Percentiles rank a stretch among this genome's conserved stretches.
Conservation (phyloP, 1,140 invertebrate genomes). For the Arion vulgaris region DNA sequence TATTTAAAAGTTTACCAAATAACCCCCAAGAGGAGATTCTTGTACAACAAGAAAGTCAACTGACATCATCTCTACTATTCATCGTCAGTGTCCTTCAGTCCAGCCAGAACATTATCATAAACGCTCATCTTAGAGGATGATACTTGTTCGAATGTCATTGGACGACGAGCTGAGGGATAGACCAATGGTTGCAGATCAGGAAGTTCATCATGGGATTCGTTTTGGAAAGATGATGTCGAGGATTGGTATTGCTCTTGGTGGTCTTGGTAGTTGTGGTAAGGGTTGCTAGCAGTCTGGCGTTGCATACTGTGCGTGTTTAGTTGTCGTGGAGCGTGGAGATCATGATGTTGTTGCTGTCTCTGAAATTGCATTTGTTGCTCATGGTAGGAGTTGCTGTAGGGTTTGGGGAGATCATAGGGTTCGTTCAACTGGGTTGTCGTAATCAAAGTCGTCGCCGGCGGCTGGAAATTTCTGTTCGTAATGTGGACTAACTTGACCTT, state of each 20-base stretch:
- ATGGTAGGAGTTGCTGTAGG: conserved; percentile 18
- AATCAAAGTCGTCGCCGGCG: conserved; percentile 55
- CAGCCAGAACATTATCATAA: conserved; percentile 62
- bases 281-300: conserved; percentile 17
- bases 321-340: conserved; percentile 28
- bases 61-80: too few relatives aligned
- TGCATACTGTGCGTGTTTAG: conserved; percentile 14
- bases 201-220: conserved; percentile 40
- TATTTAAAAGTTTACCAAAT: too few relatives aligned
- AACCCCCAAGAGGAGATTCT: too few relatives aligned
- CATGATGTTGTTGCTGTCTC: conserved; percentile 32
- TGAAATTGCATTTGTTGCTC: conserved; percentile 33
- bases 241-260: conserved; percentile 41
- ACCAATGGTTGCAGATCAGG: conserved; percentile 61
- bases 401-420: conserved; percentile 51
- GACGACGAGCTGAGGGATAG: conserved; percentile 62
- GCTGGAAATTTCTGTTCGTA: conserved; percentile 22
- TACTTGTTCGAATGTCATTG: conserved; percentile 68
- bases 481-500: conserved; percentile 1
- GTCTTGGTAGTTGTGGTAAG: conserved; percentile 38
- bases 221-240: conserved; percentile 15
- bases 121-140: conserved; percentile 68
- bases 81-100: conserved; percentile 2
- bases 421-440: conserved; percentile 61
- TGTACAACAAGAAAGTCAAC: too few relatives aligned